Evolutionary conservation across 1,140 invertebrate species (phyloP).

Genomic region (Papilio machaon): DNA sequence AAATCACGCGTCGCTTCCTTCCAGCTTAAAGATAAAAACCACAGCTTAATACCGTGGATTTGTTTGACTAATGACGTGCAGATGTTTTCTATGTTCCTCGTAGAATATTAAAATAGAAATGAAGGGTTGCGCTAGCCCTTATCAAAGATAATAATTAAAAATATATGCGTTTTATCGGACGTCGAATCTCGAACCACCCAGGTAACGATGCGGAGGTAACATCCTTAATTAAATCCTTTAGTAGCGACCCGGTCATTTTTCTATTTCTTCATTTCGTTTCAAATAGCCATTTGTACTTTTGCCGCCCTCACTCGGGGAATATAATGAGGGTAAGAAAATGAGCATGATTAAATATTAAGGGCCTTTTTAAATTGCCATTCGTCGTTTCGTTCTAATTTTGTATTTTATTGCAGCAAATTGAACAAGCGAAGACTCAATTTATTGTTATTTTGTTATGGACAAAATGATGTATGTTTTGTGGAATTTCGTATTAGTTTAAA

Average conservation of each 20-base stretch:
- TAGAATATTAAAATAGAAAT: conserved; percentile 73
- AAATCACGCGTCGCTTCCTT: conserved; percentile 33
- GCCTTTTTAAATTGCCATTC: conserved; percentile 24
- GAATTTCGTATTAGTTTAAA: background rate
- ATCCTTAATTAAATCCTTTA: conserved; percentile 48
- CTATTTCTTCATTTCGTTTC: conserved; percentile 34
- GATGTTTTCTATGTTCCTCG: conserved; percentile 57
- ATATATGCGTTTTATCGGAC: conserved; percentile 60
- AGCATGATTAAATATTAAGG: conserved; percentile 28
- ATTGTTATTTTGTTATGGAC: background rate
- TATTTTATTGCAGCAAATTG: conserved; percentile 23
- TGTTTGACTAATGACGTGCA: conserved; percentile 71
- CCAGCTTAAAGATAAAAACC: conserved; percentile 51
- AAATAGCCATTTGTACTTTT: conserved; percentile 30
- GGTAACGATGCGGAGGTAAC: conserved; percentile 59
- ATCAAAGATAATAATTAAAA: conserved; percentile 74
- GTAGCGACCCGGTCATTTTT: conserved; percentile 28
- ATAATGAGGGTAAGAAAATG: conserved; percentile 33
- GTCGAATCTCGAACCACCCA: conserved; percentile 72
- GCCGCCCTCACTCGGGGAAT: conserved; percentile 6
- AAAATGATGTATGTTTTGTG: background rate
- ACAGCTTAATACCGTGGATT: conserved; percentile 52
- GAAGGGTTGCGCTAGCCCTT: conserved; percentile 66
- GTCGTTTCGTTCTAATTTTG: conserved; percentile 22
- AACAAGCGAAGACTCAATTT: background rate